Conservation (phyloP, 37 sponge, comb jelly and placozoan species). For the Agelas oroides region DNA sequence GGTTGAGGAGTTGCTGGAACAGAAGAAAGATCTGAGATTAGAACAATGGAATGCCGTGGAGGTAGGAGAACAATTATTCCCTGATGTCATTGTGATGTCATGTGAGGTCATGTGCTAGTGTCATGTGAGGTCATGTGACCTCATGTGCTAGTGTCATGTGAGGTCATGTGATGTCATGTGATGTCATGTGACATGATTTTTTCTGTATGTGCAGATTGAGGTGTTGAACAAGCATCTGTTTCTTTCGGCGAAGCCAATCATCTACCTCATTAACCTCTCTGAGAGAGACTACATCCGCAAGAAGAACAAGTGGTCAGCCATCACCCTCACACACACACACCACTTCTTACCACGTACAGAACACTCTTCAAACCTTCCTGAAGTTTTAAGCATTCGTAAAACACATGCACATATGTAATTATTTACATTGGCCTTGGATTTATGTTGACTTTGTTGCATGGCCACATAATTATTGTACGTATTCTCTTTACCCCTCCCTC, state of each 20-base stretch:
- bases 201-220: slow-evolving; percentile 65
- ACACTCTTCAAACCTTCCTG: not conserved
- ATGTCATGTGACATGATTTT: not conserved
- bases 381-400: not conserved
- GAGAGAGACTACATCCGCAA: slow-evolving; percentile 93
- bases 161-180: not conserved
- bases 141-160: not conserved
- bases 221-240: slow-evolving; percentile 95
- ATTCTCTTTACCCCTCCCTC: not conserved
- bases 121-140: not conserved
- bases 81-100: no score
- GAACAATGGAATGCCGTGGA: slow-evolving; percentile 71
- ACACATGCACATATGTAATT: not conserved
- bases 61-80: slow-evolving; percentile 30
- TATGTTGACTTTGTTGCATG: no score
- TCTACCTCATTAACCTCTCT: slow-evolving; percentile 96
- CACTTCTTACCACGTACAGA: not conserved
- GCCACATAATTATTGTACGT: not conserved
- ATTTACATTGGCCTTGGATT: not conserved
- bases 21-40: slow-evolving; percentile 83
- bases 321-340: no score
- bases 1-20: slow-evolving; percentile 37
- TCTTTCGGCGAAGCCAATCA: slow-evolving; percentile 92
- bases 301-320: slow-evolving; percentile 95
- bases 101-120: not conserved